A percentile compares a stretch with the other conserved stretches of the same genome.
phyloP scores from a whole-genome alignment of 2,797 vertebrate species.

The Periophthalmus magnuspinnatus region DNA sequence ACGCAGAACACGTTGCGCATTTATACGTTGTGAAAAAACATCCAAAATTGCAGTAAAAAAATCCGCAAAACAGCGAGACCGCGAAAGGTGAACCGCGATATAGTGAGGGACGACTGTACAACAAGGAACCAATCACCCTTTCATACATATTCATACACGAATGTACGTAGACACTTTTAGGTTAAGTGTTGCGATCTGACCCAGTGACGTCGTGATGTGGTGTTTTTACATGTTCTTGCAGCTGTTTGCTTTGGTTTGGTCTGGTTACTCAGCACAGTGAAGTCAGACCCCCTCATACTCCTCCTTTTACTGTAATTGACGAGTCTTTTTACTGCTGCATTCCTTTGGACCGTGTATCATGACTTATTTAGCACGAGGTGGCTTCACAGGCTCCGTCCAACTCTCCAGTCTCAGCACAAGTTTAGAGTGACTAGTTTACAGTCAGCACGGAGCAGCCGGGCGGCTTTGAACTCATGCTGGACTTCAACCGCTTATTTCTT shows the following conservation, averaged over 20 bases:
- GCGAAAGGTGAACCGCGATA: too few relatives aligned
- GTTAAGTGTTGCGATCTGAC: too few relatives aligned
- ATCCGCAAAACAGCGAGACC: too few relatives aligned
- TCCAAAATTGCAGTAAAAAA: too few relatives aligned
- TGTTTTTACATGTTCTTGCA: background rate
- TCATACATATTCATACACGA: too few relatives aligned
- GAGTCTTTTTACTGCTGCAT: slow-evolving; percentile 18
- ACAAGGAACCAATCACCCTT: too few relatives aligned
- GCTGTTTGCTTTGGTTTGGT: background rate
- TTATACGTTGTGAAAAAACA: too few relatives aligned
- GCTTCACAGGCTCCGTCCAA: slow-evolving; percentile 31
- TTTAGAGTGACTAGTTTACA: slow-evolving; percentile 27
- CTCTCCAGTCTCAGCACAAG: slow-evolving; percentile 29
- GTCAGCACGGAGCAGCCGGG: slow-evolving; percentile 6
- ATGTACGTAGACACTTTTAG: too few relatives aligned
- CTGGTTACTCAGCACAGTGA: background rate
- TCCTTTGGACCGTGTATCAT: slow-evolving; percentile 11
- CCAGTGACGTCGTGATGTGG: too few relatives aligned
- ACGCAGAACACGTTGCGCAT: too few relatives aligned
- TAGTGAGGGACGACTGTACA: too few relatives aligned
- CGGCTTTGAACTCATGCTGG: slow-evolving; percentile 36
- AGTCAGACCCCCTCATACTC: background rate
- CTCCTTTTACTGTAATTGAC: slow-evolving; percentile 16
- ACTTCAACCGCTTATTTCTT: slow-evolving; percentile 28
- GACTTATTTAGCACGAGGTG: slow-evolving; percentile 27